Percentiles rank a stretch among this genome's conserved stretches.
These are phyloP conservation scores for Oryzias celebensis DNA, from an alignment of 2,113 vertebrate species.

Conservation along the genomic window DNA sequence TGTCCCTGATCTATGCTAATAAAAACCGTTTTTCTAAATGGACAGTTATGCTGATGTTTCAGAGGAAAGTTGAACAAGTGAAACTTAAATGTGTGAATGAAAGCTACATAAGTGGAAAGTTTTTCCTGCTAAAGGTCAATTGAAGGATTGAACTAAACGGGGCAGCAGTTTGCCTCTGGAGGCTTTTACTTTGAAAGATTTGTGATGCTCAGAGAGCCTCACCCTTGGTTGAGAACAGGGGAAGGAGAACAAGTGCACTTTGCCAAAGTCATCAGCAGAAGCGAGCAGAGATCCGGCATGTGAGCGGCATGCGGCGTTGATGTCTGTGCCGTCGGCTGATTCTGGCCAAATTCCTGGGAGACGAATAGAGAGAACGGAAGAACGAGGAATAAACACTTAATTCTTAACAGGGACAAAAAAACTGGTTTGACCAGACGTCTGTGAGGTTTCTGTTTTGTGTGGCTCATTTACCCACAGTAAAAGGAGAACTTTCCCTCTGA, in stretches of 20 bases:
- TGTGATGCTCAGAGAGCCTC: slow-evolving; percentile 43
- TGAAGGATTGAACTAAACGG: not conserved
- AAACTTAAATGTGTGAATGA: not conserved
- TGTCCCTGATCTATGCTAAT: no score
- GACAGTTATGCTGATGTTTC: not conserved
- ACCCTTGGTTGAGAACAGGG: slow-evolving; percentile 89
- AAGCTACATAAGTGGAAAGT: not conserved
- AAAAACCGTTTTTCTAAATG: no score
- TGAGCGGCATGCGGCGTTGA: slow-evolving; percentile 87
- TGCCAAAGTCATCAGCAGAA: slow-evolving; percentile 90
- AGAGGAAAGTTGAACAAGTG: slow-evolving; percentile 1
- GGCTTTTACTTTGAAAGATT: not conserved
- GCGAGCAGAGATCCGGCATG: slow-evolving; percentile 81
- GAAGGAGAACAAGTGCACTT: slow-evolving; percentile 87
- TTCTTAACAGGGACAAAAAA: no score
- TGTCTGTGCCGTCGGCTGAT: slow-evolving; percentile 87
- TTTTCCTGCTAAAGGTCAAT: not conserved
- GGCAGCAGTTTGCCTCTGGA: not conserved
- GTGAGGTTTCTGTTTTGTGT: no score
- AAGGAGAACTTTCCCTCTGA: no score
- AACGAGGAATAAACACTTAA: not conserved
- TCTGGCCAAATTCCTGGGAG: slow-evolving; percentile 88
- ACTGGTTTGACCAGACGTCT: no score
- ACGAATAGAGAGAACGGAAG: not conserved
- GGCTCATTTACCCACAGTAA: no score